phyloP scores from a whole-genome alignment of 1,140 invertebrate genomes.

The Drosophila suzukii region DNA sequence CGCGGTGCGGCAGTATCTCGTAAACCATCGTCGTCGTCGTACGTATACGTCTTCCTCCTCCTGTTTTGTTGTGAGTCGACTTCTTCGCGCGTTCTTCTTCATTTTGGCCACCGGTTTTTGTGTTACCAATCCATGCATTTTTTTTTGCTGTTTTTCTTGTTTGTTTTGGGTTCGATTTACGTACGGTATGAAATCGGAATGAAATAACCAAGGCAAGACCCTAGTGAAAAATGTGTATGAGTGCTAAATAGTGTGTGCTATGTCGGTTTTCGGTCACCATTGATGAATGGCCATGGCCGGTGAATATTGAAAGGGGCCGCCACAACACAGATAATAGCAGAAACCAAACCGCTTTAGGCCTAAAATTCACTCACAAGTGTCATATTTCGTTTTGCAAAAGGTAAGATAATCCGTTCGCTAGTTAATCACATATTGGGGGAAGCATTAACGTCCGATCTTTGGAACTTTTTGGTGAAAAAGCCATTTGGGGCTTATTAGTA shows the following conservation, averaged over 20 bases:
- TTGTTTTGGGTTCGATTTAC: slow-evolving; percentile 30
- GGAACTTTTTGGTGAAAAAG: no score
- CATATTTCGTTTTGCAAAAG: slow-evolving; percentile 3
- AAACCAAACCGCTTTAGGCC: not conserved
- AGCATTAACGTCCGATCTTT: not conserved
- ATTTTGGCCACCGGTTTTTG: slow-evolving; percentile 5
- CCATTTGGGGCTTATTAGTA: no score
- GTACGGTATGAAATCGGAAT: slow-evolving; percentile 26
- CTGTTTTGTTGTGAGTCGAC: slow-evolving; percentile 62
- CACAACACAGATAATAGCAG: not conserved
- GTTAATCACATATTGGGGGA: slow-evolving; percentile 17
- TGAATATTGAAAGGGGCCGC: slow-evolving; percentile 5
- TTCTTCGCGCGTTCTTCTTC: slow-evolving; percentile 15
- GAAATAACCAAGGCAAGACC: slow-evolving; percentile 21
- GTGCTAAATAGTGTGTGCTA: slow-evolving; percentile 2
- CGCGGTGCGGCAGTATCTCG: not conserved
- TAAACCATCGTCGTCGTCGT: slow-evolving; percentile 7
- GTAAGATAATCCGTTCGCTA: slow-evolving; percentile 4
- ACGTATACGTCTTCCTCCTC: slow-evolving; percentile 14
- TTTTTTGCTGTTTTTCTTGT: slow-evolving; percentile 28
- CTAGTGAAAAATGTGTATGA: slow-evolving; percentile 15
- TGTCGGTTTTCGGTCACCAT: slow-evolving; percentile 14
- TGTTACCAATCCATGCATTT: not conserved
- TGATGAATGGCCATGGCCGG: slow-evolving; percentile 28
- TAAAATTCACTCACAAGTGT: slow-evolving; percentile 9